phyloP scores from a whole-genome alignment of 2,797 vertebrate species.

The Alectoris magna region DNA sequence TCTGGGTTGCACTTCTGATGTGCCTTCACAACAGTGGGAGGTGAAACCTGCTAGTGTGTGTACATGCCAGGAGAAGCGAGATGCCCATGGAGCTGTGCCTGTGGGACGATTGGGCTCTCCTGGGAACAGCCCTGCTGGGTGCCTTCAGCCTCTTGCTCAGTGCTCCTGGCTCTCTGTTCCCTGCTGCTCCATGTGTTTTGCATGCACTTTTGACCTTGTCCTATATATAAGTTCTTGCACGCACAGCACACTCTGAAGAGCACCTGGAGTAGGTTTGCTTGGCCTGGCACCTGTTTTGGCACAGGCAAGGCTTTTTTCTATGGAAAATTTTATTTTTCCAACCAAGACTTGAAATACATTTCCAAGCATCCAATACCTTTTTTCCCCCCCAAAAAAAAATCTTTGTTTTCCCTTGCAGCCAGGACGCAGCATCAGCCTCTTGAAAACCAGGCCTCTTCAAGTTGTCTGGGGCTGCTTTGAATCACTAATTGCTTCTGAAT shows the following conservation, averaged over 20 bases:
- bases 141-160: neutral
- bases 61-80: neutral
- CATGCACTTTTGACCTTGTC: neutral
- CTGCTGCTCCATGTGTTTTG: neutral
- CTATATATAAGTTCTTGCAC: neutral
- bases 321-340: neutral
- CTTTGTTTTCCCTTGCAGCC: neutral
- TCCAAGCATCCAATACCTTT: neutral
- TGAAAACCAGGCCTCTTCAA: conserved; percentile 38
- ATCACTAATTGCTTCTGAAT: conserved; percentile 57
- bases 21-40: neutral
- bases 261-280: neutral
- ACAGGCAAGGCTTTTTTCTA: neutral
- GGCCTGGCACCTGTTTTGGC: neutral
- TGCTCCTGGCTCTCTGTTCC: neutral
- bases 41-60: neutral
- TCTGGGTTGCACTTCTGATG: neutral
- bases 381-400: neutral
- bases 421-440: conserved; percentile 4
- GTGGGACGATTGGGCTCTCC: neutral
- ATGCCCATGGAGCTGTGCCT: neutral
- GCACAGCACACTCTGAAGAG: neutral
- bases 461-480: conserved; percentile 43
- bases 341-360: neutral
- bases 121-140: neutral